Evolutionary conservation across 2,113 vertebrate species (phyloP).

Genomic region (Alouatta palliata): DNA sequence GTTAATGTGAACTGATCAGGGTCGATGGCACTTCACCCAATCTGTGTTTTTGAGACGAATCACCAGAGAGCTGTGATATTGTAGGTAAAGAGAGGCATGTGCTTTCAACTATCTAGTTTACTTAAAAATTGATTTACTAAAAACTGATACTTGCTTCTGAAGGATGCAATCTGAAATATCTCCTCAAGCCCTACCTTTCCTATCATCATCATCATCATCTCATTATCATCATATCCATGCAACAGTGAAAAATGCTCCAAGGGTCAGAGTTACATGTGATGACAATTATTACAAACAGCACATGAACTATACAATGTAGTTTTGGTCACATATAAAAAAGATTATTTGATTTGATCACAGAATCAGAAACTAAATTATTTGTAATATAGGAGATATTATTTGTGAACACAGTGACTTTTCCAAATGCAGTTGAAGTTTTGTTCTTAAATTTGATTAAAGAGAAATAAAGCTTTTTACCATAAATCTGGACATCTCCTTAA

Average conservation of each 20-base stretch:
- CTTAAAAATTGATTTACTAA: neutral
- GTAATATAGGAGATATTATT: constrained; percentile 78
- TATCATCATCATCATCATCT: constrained; percentile 39
- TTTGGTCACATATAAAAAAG: constrained; percentile 80
- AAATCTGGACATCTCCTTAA: constrained; percentile 70
- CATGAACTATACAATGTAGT: constrained; percentile 75
- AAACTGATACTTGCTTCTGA: constrained; percentile 42
- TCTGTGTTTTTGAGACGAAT: neutral
- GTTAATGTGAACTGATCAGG: neutral
- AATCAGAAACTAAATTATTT: constrained; percentile 82
- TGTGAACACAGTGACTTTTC: constrained; percentile 75
- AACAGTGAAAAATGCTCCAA: constrained; percentile 14
- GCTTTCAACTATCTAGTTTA: neutral
- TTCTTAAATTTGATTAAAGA: constrained; percentile 80
- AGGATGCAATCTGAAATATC: constrained; percentile 52
- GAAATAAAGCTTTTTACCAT: constrained; percentile 74
- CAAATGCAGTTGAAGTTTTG: constrained; percentile 79
- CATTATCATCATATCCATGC: constrained; percentile 54
- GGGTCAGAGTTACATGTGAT: constrained; percentile 67
- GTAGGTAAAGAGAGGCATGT: neutral
- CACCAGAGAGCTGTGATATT: neutral
- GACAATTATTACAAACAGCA: constrained; percentile 75
- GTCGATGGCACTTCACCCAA: neutral
- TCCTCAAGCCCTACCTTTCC: constrained; percentile 56
- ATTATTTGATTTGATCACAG: constrained; percentile 81